phyloP scores from a whole-genome alignment of 2,113 vertebrate species.

The Kryptolebias marmoratus region DNA sequence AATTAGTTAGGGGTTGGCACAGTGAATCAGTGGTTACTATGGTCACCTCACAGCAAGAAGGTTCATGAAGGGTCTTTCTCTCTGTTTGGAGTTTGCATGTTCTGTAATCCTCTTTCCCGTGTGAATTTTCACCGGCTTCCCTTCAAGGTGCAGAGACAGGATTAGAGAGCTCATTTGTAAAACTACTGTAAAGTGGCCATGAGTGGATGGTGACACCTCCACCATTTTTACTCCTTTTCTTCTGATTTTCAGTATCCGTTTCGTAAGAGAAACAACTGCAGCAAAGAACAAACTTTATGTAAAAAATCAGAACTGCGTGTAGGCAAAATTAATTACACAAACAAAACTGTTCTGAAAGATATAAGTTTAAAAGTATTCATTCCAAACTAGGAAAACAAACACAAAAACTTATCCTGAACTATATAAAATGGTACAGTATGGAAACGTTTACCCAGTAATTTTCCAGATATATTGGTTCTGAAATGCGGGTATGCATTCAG shows the following conservation, averaged over 20 bases:
- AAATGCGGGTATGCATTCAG: too few species aligned
- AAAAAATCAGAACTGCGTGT: too few species aligned
- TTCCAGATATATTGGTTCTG: too few species aligned
- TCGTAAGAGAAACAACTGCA: background rate
- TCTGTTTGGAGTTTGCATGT: background rate
- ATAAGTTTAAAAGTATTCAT: too few species aligned
- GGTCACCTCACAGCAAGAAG: background rate
- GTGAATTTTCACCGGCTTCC: background rate
- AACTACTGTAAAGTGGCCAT: background rate
- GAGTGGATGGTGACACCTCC: background rate
- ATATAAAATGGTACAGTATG: too few species aligned
- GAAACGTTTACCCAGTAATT: too few species aligned
- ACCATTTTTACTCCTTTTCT: background rate
- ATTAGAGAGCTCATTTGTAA: background rate
- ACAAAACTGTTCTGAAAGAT: too few species aligned
- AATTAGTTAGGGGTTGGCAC: background rate
- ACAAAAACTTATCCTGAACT: too few species aligned
- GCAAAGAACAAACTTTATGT: too few species aligned
- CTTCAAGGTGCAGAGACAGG: background rate
- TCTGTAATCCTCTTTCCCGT: conserved; percentile 6
- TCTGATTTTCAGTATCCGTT: background rate
- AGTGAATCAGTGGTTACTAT: background rate
- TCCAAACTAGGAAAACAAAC: too few species aligned
- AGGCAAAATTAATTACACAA: too few species aligned
- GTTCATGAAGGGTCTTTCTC: too few species aligned